Base-by-base conservation (phyloP, 2,797 vertebrate genomes). In the Calcarius lapponicus region DNA sequence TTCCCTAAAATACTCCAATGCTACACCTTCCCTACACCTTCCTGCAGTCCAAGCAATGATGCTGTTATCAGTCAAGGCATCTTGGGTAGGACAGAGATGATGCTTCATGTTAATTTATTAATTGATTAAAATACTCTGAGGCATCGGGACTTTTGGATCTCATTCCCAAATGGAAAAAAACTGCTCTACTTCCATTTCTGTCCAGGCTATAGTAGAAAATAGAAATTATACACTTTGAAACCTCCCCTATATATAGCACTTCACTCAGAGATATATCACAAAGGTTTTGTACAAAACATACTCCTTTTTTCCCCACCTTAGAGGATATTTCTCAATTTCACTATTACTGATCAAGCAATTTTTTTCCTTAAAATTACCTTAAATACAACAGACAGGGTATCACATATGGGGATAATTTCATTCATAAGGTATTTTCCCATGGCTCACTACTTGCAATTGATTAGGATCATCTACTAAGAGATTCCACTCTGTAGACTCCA, bases 21-120 rank as follows among this genome's bases (percentile, higher is more conserved):
- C 90, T 72, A 82, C 24, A 32, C 24, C 4, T 60, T 91, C 38
- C 82, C 90, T 72, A 82, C 24, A 32, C 24, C 4, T 60, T 91
- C 38, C 82, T 70, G 22, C 14, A 70, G 86, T 20, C 75, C 85
- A 66, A 83, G 72, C 42, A 92, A 91, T 92, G 82, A 73, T 19
- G 66, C 45, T 93, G 69, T 62, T 83, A 69, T 38, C 57, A 93
- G 61, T 88, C 64, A 76, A 43, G 19, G 28, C 88, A 80, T 91
- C 85, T 91, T 88, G 56, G 64, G 66, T 92, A 79, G 67, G 50
- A 88, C 56, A 78, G 31, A 71, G 78, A 74, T 76, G 47, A 61
- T 43, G 48, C 42, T 97, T 95, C 79, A 18, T 47, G 28, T 72
- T 88, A 90, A 94, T 94, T 83, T 95, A 93, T 93, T 91, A 93